Conservation (phyloP, 2,797 vertebrate species). For the Toxotes lorentzi region DNA sequence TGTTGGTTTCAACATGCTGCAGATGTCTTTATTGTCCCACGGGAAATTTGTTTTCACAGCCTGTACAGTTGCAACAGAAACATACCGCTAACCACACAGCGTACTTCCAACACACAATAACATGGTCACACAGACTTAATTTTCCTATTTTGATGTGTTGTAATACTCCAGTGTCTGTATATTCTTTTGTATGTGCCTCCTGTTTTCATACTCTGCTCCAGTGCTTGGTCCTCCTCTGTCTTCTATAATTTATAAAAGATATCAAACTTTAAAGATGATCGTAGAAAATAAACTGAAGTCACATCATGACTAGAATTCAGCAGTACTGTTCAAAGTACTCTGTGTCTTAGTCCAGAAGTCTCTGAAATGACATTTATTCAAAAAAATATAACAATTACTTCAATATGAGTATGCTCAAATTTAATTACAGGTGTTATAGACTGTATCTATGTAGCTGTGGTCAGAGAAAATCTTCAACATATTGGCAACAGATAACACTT, state of each 20-base stretch:
- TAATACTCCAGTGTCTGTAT: neutral
- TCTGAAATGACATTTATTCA: slow-evolving; percentile 4
- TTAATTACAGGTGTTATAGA: neutral
- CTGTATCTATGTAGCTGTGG: neutral
- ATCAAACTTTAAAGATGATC: slow-evolving; percentile 61
- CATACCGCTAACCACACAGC: no score
- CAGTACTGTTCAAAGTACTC: neutral
- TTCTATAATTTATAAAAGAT: slow-evolving; percentile 57
- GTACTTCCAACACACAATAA: no score
- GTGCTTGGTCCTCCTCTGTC: neutral
- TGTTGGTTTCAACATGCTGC: slow-evolving; percentile 33
- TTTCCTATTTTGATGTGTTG: slow-evolving; percentile 17
- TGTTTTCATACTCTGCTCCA: slow-evolving; percentile 24
- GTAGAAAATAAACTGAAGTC: slow-evolving; percentile 40
- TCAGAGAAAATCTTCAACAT: neutral
- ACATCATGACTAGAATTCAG: slow-evolving; percentile 14
- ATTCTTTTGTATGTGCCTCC: neutral
- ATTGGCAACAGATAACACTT: neutral
- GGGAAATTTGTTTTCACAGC: no score
- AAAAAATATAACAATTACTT: neutral
- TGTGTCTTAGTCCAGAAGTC: neutral
- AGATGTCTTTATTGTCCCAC: neutral
- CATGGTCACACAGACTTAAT: slow-evolving; percentile 8
- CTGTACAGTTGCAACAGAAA: no score
- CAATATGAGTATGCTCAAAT: neutral